A percentile compares a stretch with the other conserved stretches of the same genome.
Evolutionary conservation across 2,888 invertebrate species (phyloP).

Genomic region (Neocrepidodera transversa): DNA sequence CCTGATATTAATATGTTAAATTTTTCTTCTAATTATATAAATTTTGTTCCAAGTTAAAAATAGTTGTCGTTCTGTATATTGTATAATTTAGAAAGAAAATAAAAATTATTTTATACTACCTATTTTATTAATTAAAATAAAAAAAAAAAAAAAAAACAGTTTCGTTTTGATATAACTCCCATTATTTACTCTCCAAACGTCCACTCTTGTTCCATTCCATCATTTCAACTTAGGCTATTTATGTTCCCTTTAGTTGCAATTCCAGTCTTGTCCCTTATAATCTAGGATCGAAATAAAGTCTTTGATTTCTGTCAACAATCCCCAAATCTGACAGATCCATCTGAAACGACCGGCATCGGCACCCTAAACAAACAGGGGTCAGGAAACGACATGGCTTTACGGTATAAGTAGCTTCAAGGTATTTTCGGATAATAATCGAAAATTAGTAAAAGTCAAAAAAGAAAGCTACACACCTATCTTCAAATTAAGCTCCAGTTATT

Average conservation of each 20-base stretch:
- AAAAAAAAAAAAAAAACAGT: no score
- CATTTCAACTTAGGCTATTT: slow-evolving; percentile 21
- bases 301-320: slow-evolving; percentile 52
- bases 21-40: no score
- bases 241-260: slow-evolving; percentile 30
- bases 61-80: no score
- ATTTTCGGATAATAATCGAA: slow-evolving; percentile 3
- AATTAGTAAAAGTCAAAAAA: not conserved
- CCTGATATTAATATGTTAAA: no score
- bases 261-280: slow-evolving; percentile 50
- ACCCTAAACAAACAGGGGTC: slow-evolving; percentile 52
- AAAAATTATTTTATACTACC: no score
- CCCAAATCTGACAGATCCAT: slow-evolving; percentile 46
- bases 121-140: no score
- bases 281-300: slow-evolving; percentile 47
- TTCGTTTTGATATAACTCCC: no score
- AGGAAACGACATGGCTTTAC: slow-evolving; percentile 40
- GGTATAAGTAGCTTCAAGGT: slow-evolving; percentile 18
- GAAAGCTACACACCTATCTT: no score
- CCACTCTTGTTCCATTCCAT: slow-evolving; percentile 9
- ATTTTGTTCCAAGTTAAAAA: no score
- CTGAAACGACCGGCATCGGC: slow-evolving; percentile 47
- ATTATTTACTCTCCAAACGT: slow-evolving; percentile 1
- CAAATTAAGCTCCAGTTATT: no score
- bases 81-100: no score